Percentiles rank a stretch among this genome's conserved stretches.
phyloP scores from a whole-genome alignment of 2,797 vertebrate genomes.

The Acrocephalus scirpaceus region DNA sequence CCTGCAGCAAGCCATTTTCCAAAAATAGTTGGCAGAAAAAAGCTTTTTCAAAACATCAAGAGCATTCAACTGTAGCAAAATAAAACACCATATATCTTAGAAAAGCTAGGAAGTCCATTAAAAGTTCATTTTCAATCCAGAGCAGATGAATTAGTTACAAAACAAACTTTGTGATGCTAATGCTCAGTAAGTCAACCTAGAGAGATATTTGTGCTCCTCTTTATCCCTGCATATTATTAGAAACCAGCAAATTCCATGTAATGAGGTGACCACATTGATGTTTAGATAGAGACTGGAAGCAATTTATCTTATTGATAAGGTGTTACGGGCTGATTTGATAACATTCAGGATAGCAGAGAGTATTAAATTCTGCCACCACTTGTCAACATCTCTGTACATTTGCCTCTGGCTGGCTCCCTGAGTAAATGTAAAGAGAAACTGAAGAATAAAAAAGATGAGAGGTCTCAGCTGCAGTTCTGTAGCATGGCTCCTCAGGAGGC shows the following conservation, averaged over 20 bases:
- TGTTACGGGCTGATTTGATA: background rate
- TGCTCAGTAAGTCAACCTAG: background rate
- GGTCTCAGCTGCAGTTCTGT: background rate
- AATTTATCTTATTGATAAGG: background rate
- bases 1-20: background rate
- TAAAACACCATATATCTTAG: background rate
- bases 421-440: background rate
- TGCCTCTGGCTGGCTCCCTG: background rate
- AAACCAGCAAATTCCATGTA: background rate
- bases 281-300: background rate
- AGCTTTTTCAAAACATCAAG: background rate
- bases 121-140: background rate
- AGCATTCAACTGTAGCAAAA: background rate
- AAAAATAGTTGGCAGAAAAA: background rate
- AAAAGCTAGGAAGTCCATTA: background rate
- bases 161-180: background rate
- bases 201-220: background rate
- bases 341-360: background rate
- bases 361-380: background rate
- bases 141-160: background rate
- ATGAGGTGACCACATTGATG: background rate
- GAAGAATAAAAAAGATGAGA: background rate
- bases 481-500: background rate
- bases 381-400: background rate
- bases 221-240: background rate